Base-by-base conservation (phyloP, 2,797 vertebrate genomes). In the Chiloscyllium punctatum region DNA sequence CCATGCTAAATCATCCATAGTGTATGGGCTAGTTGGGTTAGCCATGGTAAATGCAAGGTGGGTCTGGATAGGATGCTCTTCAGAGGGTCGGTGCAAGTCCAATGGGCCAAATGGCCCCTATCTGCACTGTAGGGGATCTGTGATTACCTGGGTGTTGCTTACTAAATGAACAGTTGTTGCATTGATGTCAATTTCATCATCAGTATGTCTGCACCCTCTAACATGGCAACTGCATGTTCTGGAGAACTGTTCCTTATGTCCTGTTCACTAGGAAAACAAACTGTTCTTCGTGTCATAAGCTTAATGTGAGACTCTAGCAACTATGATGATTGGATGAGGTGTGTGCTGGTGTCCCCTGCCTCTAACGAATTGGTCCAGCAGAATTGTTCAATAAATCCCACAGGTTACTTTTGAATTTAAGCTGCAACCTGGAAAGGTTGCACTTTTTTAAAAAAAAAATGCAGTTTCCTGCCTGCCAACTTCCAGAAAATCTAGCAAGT, bases 231-330 rank as follows among this genome's bases (percentile, higher is more conserved):
- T 53, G 4, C 33, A n/a, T 4, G 16, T 90, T 33, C 87, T 90
- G 87, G 87, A n/a, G 90, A 62, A n/a, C 62, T n/a, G 30, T 62
- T 90, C 33, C 27, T 15, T 90, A 0, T 9, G 87, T 62, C n/a
- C 87, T 90, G 87, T 90, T 90, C 62, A 90, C 30, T 90, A 15
- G 87, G 66, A 90, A 62, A 90, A 90, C 87, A 66, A 66, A 66
- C 87, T n/a, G 66, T 90, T 90, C 27, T 66, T n/a, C 30, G 87
- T 88, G 87, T 88, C 27, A 23, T 57, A 62, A 33, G 57, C 51
- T 88, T 88, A 62, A 62, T n/a, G 53, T n/a, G 30, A n/a, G 62
- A 90, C 57, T 21, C 53, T 33, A 33, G 53, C 53, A 66, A 30
- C 13, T 62, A n/a, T 90, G 16, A 90, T 57, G 62, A 62, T 90